A percentile compares a stretch with the other conserved stretches of the same genome.
Evolutionary conservation across 2,797 vertebrate genomes (phyloP).

Genomic region (Prionace glauca): DNA sequence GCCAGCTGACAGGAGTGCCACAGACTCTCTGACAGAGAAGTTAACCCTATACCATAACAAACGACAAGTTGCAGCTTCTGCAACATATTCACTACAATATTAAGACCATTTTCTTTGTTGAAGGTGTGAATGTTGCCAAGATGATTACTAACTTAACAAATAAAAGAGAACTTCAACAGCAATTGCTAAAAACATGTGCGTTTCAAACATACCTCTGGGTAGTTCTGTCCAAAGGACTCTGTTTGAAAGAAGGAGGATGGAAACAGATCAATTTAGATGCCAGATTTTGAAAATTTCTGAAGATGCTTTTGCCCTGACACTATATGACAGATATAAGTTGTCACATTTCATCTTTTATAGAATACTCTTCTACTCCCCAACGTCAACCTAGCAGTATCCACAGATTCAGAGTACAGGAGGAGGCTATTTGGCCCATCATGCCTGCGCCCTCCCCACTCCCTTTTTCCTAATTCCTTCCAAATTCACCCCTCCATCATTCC

Average conservation of each 20-base stretch:
- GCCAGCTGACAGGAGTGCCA: background rate
- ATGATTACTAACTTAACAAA: background rate
- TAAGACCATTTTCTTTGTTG: background rate
- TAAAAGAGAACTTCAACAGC: background rate
- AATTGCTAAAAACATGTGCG: conserved; percentile 27
- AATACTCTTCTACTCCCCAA: background rate
- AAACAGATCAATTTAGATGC: background rate
- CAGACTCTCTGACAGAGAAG: background rate
- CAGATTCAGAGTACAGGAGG: background rate
- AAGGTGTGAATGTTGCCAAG: background rate
- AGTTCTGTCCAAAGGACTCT: conserved; percentile 98
- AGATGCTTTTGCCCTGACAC: background rate
- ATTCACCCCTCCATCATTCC: background rate
- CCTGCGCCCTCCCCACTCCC: background rate
- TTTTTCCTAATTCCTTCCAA: too few relatives aligned
- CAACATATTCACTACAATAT: background rate
- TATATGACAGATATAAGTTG: background rate
- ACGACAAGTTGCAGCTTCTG: background rate
- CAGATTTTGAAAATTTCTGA: background rate
- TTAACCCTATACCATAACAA: background rate
- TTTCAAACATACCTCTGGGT: conserved; percentile 78
- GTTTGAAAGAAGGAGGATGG: conserved; percentile 47
- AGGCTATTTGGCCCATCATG: background rate
- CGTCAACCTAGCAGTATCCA: background rate
- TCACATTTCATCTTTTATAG: background rate